Evolutionary conservation across 2,113 vertebrate species (phyloP).

Genomic region (Chaetodon trifascialis): DNA sequence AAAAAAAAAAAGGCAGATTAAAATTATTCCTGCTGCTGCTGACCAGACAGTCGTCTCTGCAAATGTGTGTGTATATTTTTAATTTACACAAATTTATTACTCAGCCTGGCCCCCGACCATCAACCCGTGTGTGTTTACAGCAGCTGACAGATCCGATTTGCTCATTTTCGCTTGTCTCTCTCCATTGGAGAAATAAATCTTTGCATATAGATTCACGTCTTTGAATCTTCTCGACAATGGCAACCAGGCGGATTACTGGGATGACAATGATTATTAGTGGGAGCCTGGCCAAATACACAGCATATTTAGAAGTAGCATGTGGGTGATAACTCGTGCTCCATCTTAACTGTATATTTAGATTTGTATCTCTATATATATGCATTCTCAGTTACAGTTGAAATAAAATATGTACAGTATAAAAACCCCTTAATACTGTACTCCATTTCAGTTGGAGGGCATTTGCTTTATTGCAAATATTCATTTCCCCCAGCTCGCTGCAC

Average conservation of each 20-base stretch:
- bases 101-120: neutral
- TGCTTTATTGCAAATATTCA: slow-evolving; percentile 73
- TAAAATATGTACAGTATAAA: slow-evolving; percentile 24
- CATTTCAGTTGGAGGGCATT: slow-evolving; percentile 64
- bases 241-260: slow-evolving; percentile 14
- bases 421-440: slow-evolving; percentile 46
- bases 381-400: neutral
- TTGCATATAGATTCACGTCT: slow-evolving; percentile 44
- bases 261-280: neutral
- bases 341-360: neutral
- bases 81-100: slow-evolving; percentile 6
- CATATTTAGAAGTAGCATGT: slow-evolving; percentile 38
- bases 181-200: slow-evolving; percentile 4
- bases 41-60: neutral
- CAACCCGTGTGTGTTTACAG: slow-evolving; percentile 3
- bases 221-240: slow-evolving; percentile 37
- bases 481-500: slow-evolving; percentile 69
- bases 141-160: slow-evolving; percentile 23
- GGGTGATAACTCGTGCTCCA: neutral
- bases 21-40: slow-evolving; percentile 1
- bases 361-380: neutral
- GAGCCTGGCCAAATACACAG: slow-evolving; percentile 1
- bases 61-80: neutral
- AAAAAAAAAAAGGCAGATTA: slow-evolving; percentile 23
- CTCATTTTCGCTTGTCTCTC: neutral